These are phyloP conservation scores for Cynaeus angustus DNA, from an alignment of 2,888 invertebrate genomes.

Conservation along the genomic window DNA sequence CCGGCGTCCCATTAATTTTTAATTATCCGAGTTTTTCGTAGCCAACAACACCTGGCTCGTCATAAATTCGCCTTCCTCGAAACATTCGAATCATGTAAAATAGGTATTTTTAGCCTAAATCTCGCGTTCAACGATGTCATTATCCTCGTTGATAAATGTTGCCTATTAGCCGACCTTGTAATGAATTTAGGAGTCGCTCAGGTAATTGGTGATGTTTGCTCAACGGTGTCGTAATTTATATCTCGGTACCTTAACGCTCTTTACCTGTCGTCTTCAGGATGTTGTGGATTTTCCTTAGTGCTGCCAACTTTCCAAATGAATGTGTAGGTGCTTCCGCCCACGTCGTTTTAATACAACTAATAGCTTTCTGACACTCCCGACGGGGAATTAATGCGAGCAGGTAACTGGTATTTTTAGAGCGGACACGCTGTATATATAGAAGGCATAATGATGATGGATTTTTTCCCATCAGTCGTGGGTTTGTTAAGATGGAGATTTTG, in stretches of 20 bases:
- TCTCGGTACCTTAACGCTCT: conserved; percentile 57
- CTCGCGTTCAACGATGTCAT: conserved; percentile 12
- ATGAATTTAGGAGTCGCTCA: conserved; percentile 66
- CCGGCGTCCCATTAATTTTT: conserved; percentile 31
- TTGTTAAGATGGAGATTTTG: too few species aligned
- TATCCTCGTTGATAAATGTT: conserved; percentile 63
- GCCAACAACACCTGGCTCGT: conserved; percentile 29
- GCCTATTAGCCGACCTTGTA: conserved; percentile 68
- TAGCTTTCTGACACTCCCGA: conserved; percentile 52
- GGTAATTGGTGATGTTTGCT: conserved; percentile 70
- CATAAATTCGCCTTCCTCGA: conserved; percentile 28
- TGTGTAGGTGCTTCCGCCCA: conserved; percentile 49
- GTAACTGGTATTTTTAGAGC: conserved; percentile 51
- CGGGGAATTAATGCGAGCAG: conserved; percentile 53
- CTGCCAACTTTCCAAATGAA: conserved; percentile 41
- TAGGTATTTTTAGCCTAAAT: conserved; percentile 19
- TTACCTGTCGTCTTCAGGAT: conserved; percentile 46
- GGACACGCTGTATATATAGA: conserved; percentile 48
- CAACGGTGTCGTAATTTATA: conserved; percentile 65
- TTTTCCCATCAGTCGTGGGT: too few species aligned
- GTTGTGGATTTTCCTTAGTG: conserved; percentile 34
- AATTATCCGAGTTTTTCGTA: conserved; percentile 31
- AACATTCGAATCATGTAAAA: conserved; percentile 23
- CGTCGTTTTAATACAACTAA: conserved; percentile 53
- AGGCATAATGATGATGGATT: too few species aligned